Evolutionary conservation across 2,888 invertebrate species (phyloP), one percentile per base, ranked within the genome.

Genomic region (Pseudococcus viburni): DNA sequence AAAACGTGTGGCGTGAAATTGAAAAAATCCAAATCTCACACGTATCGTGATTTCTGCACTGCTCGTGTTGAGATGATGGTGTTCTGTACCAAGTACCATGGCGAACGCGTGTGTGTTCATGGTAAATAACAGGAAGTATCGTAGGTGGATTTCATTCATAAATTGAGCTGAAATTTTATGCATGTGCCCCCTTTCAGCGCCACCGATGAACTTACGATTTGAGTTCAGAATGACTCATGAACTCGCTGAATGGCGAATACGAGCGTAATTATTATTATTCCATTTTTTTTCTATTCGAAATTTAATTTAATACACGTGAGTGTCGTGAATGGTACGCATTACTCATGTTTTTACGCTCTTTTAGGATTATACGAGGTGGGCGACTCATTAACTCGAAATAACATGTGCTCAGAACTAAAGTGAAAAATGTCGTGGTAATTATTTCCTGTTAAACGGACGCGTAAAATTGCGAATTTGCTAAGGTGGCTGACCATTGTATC

Each of bases 71-170:
- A 73, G 73, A 33, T 17, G 46, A 42, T 77, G 0, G 39, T 6
- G 2, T 17, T 39, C 33, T 33, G 26, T 33, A 33, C 26, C 26
- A 1, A 33, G 42, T 42, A 42, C 9, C 42, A 42, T 7, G 8
- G n/a, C 15, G 39, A 39, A 15, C 17, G 80, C 80, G n/a, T 80
- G 46, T 83, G 46, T 8, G 46, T 73, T 68, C n/a, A 6, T 39
- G 19, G 39, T n/a, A 17, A 77, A 77, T 17, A 46, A 83, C 80
- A 83, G 80, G 80, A 83, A 83, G 19, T 46, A 83, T 46, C 46
- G 80, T 83, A 46, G 80, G 80, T 46, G 80, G 42, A 22, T 46
- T 39, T 22, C 80, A 83, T 83, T 83, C 80, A 83, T 83, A 42
- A 46, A 46, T 83, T 46, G 46, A 46, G 9, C 80, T 46, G 80